Evolutionary conservation across 1,140 invertebrate genomes (phyloP).

Genomic region (Colletes latitarsis): DNA sequence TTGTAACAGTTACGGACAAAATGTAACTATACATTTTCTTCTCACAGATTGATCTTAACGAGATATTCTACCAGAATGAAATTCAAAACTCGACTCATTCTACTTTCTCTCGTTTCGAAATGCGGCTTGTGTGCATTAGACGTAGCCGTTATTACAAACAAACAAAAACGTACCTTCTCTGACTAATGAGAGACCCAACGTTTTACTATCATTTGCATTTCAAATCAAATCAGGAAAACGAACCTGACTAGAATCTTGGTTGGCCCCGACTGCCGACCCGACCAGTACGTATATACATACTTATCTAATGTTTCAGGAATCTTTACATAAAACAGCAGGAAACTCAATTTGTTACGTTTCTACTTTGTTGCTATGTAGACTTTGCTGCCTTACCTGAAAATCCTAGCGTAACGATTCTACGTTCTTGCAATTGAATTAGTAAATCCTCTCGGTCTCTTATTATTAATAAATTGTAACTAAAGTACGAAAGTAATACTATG

Average conservation of each 20-base stretch:
- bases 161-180: background rate
- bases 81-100: background rate
- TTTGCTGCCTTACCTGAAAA: too few relatives aligned
- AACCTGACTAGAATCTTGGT: slow-evolving; percentile 48
- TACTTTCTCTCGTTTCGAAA: background rate
- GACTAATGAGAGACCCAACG: slow-evolving; percentile 44
- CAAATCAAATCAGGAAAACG: slow-evolving; percentile 51
- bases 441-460: background rate
- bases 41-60: slow-evolving; percentile 13
- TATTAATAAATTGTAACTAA: slow-evolving; percentile 3
- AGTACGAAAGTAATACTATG: too few relatives aligned
- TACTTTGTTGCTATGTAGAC: background rate
- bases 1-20: too few relatives aligned
- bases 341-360: background rate
- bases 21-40: too few relatives aligned
- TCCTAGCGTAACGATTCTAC: background rate
- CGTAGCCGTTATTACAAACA: background rate
- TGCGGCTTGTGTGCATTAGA: background rate
- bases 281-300: background rate
- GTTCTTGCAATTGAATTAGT: background rate
- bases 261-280: background rate
- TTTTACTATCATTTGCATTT: slow-evolving; percentile 52
- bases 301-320: background rate
- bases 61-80: background rate
- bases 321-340: background rate